Evolutionary conservation across 2,888 invertebrate species (phyloP).

Genomic region (Conomelus anceps): DNA sequence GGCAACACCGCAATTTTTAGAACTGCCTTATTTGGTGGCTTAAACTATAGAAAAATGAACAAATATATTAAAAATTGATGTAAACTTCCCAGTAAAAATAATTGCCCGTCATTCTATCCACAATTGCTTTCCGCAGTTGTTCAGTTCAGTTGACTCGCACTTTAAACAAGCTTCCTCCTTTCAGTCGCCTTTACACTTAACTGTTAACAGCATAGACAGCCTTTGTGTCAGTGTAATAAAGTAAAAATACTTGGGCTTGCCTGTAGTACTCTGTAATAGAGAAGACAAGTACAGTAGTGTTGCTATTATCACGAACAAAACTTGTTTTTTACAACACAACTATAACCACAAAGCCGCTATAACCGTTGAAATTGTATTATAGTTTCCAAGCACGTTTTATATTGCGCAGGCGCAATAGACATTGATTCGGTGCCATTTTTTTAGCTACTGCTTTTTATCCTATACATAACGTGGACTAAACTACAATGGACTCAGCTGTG

Average conservation of each 20-base stretch:
- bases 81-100: neutral
- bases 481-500: neutral
- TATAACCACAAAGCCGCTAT: neutral
- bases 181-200: neutral
- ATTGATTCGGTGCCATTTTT: neutral
- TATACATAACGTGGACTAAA: no score
- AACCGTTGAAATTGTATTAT: neutral
- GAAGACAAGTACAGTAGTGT: neutral
- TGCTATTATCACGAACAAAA: neutral
- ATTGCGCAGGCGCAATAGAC: neutral
- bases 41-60: no score
- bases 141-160: neutral
- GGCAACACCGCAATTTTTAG: no score
- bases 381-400: neutral
- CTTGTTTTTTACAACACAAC: neutral
- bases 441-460: neutral
- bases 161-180: neutral
- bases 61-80: neutral
- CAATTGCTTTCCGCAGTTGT: neutral
- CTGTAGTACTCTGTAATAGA: neutral
- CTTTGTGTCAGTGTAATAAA: neutral
- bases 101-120: neutral
- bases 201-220: neutral
- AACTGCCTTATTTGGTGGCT: no score
- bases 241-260: neutral